Conservation (phyloP, 2,888 invertebrate species). For the Capitulum mitella region DNA sequence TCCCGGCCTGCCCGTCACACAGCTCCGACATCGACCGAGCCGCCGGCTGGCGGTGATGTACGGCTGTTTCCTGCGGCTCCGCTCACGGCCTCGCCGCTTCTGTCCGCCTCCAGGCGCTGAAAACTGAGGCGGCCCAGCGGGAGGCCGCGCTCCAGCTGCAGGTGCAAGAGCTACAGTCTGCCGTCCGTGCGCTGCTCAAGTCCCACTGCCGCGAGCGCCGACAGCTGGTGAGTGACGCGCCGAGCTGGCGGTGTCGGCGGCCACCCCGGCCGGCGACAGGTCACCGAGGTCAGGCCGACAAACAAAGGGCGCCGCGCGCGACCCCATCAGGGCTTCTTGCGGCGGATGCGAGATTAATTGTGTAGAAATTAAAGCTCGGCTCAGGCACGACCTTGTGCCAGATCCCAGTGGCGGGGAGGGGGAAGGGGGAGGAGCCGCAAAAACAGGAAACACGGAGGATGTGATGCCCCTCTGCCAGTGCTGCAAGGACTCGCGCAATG, state of each 20-base stretch:
- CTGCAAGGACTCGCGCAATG: neutral
- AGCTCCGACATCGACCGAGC: neutral
- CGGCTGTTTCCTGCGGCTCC: no score
- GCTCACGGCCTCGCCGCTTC: neutral
- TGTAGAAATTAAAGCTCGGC: neutral
- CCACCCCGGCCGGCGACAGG: neutral
- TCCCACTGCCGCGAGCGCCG: neutral
- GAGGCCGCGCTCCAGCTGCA: neutral
- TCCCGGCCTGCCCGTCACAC: neutral
- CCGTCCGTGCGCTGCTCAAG: neutral
- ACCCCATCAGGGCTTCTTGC: neutral
- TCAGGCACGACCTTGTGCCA: neutral
- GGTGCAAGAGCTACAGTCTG: neutral
- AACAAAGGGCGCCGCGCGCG: neutral
- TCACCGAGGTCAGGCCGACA: neutral
- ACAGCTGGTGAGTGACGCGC: conserved; percentile 10
- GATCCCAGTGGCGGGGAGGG: neutral
- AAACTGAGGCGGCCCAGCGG: neutral
- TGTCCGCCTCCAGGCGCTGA: neutral
- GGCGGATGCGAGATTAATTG: conserved; percentile 3
- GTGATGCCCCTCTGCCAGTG: neutral
- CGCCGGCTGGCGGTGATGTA: no score
- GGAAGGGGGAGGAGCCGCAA: neutral
- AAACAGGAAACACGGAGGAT: neutral
- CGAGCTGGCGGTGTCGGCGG: neutral